Conservation (phyloP, 2,797 vertebrate species). For the Poecilia wingei region DNA sequence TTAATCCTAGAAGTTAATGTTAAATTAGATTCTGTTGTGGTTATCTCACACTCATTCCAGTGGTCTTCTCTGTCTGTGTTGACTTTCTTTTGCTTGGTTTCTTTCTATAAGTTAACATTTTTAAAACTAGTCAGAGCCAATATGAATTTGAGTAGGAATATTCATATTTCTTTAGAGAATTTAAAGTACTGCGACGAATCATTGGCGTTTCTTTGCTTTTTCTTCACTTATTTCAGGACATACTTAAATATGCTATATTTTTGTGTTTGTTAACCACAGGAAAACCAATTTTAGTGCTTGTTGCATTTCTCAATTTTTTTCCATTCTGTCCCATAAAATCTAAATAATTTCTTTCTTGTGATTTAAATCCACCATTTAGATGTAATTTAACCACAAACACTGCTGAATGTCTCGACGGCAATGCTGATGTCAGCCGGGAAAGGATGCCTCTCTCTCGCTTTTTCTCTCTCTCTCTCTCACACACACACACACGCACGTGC, state of each 20-base stretch:
- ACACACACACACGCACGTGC: not conserved
- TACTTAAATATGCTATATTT: not conserved
- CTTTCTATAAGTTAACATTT: not conserved
- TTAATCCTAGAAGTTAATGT: not conserved
- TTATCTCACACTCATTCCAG: not conserved
- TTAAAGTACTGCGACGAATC: not conserved
- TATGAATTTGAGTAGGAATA: not conserved
- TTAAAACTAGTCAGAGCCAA: not conserved
- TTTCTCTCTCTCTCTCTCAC: not conserved
- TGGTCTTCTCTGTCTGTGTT: not conserved
- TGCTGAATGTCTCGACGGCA: not conserved
- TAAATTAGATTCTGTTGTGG: not conserved
- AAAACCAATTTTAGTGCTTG: too few relatives aligned
- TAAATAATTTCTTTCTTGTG: constrained; percentile 3
- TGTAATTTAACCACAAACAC: constrained; percentile 1
- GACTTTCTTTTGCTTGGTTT: not conserved
- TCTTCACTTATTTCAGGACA: not conserved
- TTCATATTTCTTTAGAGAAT: not conserved
- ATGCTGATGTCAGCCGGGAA: constrained; percentile 34
- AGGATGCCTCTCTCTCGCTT: constrained; percentile 5
- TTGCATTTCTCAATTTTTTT: not conserved
- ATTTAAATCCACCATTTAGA: not conserved
- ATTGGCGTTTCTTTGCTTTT: not conserved
- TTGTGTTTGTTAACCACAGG: not conserved
- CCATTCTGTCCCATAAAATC: not conserved